Evolutionary conservation across 92 coral and sea anemone species (phyloP), one percentile per base, ranked within the genome.

Genomic region (Phymanthus crucifer): DNA sequence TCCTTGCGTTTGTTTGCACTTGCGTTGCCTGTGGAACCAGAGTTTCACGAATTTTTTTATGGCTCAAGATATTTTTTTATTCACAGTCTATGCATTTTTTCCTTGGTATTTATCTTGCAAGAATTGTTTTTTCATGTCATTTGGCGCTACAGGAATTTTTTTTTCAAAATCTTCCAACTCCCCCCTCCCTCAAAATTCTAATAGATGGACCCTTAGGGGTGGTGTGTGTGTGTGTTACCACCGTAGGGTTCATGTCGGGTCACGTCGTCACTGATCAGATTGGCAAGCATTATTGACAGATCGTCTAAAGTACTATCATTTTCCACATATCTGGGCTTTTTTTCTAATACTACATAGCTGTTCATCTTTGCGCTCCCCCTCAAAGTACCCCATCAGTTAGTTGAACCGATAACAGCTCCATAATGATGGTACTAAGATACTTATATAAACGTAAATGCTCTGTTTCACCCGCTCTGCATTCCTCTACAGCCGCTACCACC

Each of bases 381-480:
- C 3, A n/a, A 61, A 61, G 29, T 27, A 61, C 29, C 68, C 34
- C 68, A 13, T 27, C 68, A 11, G 34, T 27, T 27, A 4, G 29
- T 27, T 29, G 26, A 7, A 29, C 32, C 29, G 18, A 24, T 9
- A 61, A 61, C 33, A 57, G 37, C 35, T 21, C 80, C 70, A 52
- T 23, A 36, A 78, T 78, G 82, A 66, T 78, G 29, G 82, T 78
- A 45, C 43, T 78, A 65, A 78, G 67, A 47, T 68, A 78, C 61
- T 27, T 78, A n/a, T 66, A 78, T 48, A 78, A 78, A 40, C 82
- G 82, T 16, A 78, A 27, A 46, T 57, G 82, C 6, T n/a, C 82
- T 23, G 24, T 78, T 29, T 54, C 64, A 54, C 64, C 64, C 7
- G 27, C 57, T 50, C 45, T 77, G 34, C 27, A 37, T 77, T 77